Evolutionary conservation across 1,140 invertebrate genomes (phyloP).

Genomic region (Geopemphigus sp.): DNA sequence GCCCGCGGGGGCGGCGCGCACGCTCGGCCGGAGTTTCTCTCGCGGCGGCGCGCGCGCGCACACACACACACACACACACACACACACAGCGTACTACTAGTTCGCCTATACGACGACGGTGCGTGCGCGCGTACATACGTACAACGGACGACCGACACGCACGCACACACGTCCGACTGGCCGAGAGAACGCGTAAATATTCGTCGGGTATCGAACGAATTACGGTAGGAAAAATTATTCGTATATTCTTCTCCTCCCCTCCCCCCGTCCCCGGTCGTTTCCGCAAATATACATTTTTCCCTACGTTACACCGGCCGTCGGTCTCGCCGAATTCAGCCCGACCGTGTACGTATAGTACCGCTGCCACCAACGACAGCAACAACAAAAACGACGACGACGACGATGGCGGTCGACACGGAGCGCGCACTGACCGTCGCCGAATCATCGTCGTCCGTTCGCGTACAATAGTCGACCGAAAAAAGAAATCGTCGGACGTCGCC

Average conservation of each 20-base stretch:
- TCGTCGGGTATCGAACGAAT: no score
- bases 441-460: neutral
- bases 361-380: neutral
- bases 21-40: neutral
- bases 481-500: slow-evolving; percentile 32
- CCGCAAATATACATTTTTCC: no score
- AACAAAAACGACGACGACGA: neutral
- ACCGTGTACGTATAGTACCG: no score
- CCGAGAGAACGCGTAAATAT: no score
- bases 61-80: no score
- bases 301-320: no score
- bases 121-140: slow-evolving; percentile 3
- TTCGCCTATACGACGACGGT: neutral
- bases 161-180: neutral
- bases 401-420: slow-evolving; percentile 18
- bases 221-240: no score
- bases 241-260: no score
- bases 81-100: neutral
- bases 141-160: neutral
- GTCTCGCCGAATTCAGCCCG: neutral
- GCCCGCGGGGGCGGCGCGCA: neutral
- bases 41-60: no score
- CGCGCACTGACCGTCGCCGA: slow-evolving; percentile 3
- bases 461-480: slow-evolving; percentile 37
- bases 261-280: no score